Evolutionary conservation across 1,140 invertebrate genomes (phyloP), one percentile per base, ranked within the genome.

Genomic region (Pogonognathellus flavescens): DNA sequence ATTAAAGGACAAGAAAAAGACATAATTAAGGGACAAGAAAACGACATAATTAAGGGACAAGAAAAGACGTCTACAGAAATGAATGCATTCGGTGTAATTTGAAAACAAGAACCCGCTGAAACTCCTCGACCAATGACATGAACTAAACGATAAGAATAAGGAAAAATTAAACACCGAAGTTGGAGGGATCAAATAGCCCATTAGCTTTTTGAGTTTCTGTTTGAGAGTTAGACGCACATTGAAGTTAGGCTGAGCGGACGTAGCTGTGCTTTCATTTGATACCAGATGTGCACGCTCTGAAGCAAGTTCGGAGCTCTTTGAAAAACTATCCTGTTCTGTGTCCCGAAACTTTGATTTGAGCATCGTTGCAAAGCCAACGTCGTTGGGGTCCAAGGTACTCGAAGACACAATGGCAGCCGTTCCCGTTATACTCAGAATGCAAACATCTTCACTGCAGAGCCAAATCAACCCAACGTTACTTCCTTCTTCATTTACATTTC

Each of bases 341-440:
- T 81, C 50, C 11, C 80, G 80, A 55, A 55, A 55, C 18, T 55
- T 81, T 22, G 53, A 57, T 52, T 57, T 81, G 8, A 81, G 50
- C 50, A 81, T 53, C 13, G 80, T 53, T 1, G 70, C 70, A 76
- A 76, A 76, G 0, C 70, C 70, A 16, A 76, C 70, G 10, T 82
- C 81, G 10, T 80, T 62, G 16, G 70, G 62, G 49, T 84, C 86
- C 10, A 80, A 41, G 59, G 60, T 50, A 55, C 81, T 18, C 11
- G 66, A 60, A 80, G 91, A 91, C 20, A 97, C 94, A 10, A 97
- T 93, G 0, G 97, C 97, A 4, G 97, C 98, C 0, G 98, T 99
- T 0, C 98, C 98, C 41, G 93, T 95, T 0, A 96, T 97, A 87
- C 96, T 98, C 57, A 99, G 90, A 0, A 99, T 94, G 89, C 97